Evolutionary conservation across 2,113 vertebrate species (phyloP), one percentile per base, ranked within the genome.

Genomic region (Coptodon bakossiorum): DNA sequence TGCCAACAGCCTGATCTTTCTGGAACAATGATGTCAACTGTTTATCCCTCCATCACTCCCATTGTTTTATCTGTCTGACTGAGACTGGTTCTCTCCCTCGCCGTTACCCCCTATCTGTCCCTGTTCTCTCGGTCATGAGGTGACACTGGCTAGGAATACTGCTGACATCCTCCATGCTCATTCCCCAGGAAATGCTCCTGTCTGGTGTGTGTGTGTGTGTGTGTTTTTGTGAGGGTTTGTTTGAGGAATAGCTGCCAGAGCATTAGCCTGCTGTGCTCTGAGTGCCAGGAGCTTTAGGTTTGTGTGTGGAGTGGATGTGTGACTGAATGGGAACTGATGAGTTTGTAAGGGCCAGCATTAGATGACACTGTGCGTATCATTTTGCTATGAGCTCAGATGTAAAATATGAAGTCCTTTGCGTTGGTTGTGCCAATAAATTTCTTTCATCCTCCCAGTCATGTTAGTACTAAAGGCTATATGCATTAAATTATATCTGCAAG

Each of bases 11-110:
- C 90, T 87, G 93, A 94, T 93, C 86, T 92, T 90, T 95, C 92
- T 94, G 88, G 92, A 95, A 95, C 94, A 95, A 95, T 94, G 93
- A 93, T 90, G 90, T 94, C 92, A 94, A 93, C 90, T 92, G 89
- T 95, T 95, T 90, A 81, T 94, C 89, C 80, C 81, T 89, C 71
- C 83, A 89, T 89, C 36, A 16, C 27, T 59, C 34, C 86, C 84
- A 91, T 91, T 94, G 93, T 95, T 92, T 92, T 24, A 88, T 90
- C 79, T 82, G 66, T 89, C 90, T 87, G 84, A 90, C 61, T 86
- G 87, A 78, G 79, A 84, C 88, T 48, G 59, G 59, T 61, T 86
- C 45, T 82, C 81, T 88, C 71, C 79, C 76, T 78, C 85, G n/a
- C 73, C 31, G 3, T 82, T 31, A 19, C 78, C 78, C 22, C 63